Evolutionary conservation across 2,888 invertebrate species (phyloP).

Genomic region (Drosophila recens): DNA sequence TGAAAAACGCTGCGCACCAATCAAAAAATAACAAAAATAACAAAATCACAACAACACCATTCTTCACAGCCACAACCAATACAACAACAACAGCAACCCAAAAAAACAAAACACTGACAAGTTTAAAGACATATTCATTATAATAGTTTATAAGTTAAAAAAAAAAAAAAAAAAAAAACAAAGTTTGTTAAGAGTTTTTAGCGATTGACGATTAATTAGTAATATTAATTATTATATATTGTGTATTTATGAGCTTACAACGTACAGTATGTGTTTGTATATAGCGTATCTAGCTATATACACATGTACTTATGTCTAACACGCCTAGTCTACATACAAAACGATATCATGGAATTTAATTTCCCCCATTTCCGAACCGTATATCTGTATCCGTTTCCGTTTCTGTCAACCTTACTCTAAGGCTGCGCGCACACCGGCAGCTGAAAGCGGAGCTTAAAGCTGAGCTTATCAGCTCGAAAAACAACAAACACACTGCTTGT

Average conservation of each 20-base stretch:
- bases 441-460: too few species aligned
- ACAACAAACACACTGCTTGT: too few species aligned
- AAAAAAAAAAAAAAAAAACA: conserved; percentile 16
- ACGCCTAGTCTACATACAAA: conserved; percentile 40
- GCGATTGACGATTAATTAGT: conserved; percentile 47
- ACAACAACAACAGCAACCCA: conserved; percentile 20
- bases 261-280: conserved; percentile 52
- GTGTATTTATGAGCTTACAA: conserved; percentile 80
- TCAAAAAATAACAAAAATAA: conserved; percentile 16
- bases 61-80: not conserved
- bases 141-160: conserved; percentile 56
- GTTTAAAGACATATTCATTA: conserved; percentile 76
- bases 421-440: too few species aligned
- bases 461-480: too few species aligned
- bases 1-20: conserved; percentile 50
- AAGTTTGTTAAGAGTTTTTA: conserved; percentile 56
- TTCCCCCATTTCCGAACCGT: conserved; percentile 34
- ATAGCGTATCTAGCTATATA: conserved; percentile 64
- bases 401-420: not conserved
- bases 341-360: conserved; percentile 34
- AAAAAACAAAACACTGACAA: conserved; percentile 39
- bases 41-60: conserved; percentile 1
- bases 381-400: conserved; percentile 19
- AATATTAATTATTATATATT: conserved; percentile 50
- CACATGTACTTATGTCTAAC: conserved; percentile 26